Percentiles rank a stretch among this genome's conserved stretches.
phyloP scores from a whole-genome alignment of 2,113 vertebrate species.

The Mobula hypostoma region DNA sequence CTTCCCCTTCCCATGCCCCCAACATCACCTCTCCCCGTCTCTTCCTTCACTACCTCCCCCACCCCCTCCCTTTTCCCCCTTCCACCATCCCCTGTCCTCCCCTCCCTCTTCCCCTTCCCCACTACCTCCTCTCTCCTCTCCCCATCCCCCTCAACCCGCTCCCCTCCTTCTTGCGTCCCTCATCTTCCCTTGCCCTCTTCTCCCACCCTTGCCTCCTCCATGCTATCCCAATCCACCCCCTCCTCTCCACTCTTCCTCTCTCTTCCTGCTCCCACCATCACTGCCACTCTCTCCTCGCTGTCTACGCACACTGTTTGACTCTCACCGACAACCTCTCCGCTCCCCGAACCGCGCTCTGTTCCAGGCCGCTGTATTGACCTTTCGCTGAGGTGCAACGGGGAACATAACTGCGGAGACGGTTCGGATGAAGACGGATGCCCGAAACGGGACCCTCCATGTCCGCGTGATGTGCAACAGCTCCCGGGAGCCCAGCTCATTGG shows the following conservation, averaged over 20 bases:
- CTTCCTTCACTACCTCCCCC: too few relatives aligned
- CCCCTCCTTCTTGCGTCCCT: neutral
- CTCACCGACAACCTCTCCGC: too few relatives aligned
- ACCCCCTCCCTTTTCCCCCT: too few relatives aligned
- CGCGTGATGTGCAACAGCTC: conserved; percentile 49
- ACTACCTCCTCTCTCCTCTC: too few relatives aligned
- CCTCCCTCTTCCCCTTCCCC: neutral
- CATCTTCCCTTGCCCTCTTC: neutral
- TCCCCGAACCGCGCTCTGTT: too few relatives aligned
- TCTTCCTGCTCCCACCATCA: neutral
- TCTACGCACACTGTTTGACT: too few relatives aligned
- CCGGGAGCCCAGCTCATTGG: conserved; percentile 53
- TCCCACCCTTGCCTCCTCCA: too few relatives aligned
- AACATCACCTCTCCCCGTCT: too few relatives aligned
- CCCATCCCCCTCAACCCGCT: too few relatives aligned
- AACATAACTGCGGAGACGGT: conserved; percentile 87
- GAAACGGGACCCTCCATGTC: conserved; percentile 53
- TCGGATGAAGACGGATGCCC: conserved; percentile 78
- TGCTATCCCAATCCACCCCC: too few relatives aligned
- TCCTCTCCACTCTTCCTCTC: neutral
- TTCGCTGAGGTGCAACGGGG: conserved; percentile 70
- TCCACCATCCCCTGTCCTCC: too few relatives aligned
- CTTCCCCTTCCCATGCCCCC: too few relatives aligned
- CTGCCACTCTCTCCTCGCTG: neutral
- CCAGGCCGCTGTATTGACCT: conserved; percentile 70